Evolutionary conservation across 2,113 vertebrate genomes (phyloP).

Genomic region (Atlantisia rogersi): DNA sequence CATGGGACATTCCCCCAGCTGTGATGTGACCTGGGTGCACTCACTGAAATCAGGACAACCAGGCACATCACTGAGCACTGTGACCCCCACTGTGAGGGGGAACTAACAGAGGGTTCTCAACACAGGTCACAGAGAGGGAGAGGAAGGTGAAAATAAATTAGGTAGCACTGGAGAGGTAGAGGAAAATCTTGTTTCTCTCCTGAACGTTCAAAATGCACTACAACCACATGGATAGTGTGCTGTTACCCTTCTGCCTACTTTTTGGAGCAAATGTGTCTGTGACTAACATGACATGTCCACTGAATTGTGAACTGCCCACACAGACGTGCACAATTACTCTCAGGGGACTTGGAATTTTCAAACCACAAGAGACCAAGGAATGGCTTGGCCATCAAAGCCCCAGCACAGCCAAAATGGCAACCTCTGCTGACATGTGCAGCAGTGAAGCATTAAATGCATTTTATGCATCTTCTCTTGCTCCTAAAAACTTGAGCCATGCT

Average conservation of each 20-base stretch:
- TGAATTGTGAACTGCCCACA: neutral
- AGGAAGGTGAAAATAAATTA: neutral
- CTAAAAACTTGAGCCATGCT: neutral
- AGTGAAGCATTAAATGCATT: neutral
- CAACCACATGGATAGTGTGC: neutral
- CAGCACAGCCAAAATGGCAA: neutral
- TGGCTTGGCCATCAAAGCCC: neutral
- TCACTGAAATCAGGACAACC: neutral
- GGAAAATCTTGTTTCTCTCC: neutral
- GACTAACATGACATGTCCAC: too few relatives aligned
- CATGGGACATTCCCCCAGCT: rapidly evolving
- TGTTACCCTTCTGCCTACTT: neutral
- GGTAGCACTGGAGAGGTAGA: neutral
- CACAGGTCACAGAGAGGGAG: neutral
- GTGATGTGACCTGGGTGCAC: neutral
- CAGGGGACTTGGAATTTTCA: neutral
- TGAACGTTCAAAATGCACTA: neutral
- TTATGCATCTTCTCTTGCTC: neutral
- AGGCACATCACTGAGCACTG: rapidly evolving
- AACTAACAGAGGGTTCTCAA: neutral
- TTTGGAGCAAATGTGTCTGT: neutral
- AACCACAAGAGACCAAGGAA: neutral
- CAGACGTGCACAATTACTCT: neutral
- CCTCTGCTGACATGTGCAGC: neutral
- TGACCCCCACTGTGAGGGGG: neutral